A percentile compares a stretch with the other conserved stretches of the same genome.
These are phyloP conservation scores for Macrosiphum euphorbiae DNA, from an alignment of 2,888 invertebrate genomes.

Conservation along the genomic window DNA sequence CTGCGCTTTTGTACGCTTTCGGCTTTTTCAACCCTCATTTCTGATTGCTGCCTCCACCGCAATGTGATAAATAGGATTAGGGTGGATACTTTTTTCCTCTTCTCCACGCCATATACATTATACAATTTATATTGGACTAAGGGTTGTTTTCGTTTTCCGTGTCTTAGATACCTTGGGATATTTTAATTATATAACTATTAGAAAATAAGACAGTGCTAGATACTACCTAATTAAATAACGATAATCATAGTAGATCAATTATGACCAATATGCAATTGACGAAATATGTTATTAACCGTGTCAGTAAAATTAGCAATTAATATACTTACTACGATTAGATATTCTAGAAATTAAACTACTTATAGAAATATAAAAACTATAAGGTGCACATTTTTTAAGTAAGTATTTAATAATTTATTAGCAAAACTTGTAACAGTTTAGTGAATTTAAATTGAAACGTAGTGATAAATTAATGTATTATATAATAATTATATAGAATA, in stretches of 20 bases:
- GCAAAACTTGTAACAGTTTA: background rate
- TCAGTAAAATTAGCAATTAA: background rate
- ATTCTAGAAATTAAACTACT: background rate
- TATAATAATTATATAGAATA: background rate
- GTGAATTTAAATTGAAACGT: background rate
- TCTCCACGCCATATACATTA: background rate
- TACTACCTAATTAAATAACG: background rate
- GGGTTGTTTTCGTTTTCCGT: constrained; percentile 26
- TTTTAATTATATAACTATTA: background rate
- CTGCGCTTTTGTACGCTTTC: constrained; percentile 64
- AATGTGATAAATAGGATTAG: constrained; percentile 61
- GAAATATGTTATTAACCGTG: background rate
- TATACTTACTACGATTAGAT: background rate
- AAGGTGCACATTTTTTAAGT: background rate
- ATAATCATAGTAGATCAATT: background rate
- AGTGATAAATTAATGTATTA: background rate
- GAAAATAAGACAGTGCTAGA: background rate
- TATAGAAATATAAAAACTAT: background rate
- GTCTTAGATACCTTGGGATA: background rate
- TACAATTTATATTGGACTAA: constrained; percentile 24
- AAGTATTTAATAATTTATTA: background rate
- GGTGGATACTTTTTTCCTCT: constrained; percentile 44
- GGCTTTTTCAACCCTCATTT: constrained; percentile 63
- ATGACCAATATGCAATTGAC: background rate
- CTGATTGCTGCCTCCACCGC: constrained; percentile 51